Percentiles rank a stretch among this genome's conserved stretches.
phyloP scores from a whole-genome alignment of 1,140 invertebrate species.

The Hirudo medicinalis region DNA sequence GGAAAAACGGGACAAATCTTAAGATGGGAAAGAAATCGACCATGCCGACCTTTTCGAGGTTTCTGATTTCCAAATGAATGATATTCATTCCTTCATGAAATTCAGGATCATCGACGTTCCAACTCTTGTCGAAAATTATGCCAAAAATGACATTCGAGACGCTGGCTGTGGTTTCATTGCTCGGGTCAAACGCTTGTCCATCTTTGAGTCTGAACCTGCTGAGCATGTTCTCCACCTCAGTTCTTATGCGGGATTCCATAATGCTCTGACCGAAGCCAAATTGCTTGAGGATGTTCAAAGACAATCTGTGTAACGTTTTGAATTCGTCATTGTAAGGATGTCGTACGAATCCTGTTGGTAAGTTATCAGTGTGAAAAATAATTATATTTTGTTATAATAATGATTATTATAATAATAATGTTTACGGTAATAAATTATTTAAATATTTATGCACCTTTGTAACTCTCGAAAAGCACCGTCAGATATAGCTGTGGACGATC shows the following conservation, averaged over 20 bases:
- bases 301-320: constrained; percentile 8
- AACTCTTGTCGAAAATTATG: background rate
- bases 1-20: background rate
- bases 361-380: too few relatives aligned
- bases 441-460: too few relatives aligned
- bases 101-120: background rate
- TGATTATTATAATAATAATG: background rate
- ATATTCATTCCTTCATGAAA: background rate
- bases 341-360: background rate
- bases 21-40: constrained; percentile 6
- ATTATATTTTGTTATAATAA: background rate
- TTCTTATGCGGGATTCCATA: background rate
- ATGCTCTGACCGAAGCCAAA: constrained; percentile 1
- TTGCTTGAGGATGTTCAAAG: background rate
- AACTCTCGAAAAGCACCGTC: too few relatives aligned
- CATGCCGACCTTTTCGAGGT: background rate
- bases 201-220: background rate
- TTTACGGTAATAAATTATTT: too few relatives aligned
- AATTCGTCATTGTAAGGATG: constrained; percentile 1
- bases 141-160: background rate
- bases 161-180: background rate
- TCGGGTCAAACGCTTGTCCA: background rate
- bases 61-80: background rate
- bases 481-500: background rate
- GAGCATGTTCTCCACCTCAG: background rate